Base-by-base conservation (phyloP, 2,888 invertebrate genomes). In the Ommatoiulus sabulosus region DNA sequence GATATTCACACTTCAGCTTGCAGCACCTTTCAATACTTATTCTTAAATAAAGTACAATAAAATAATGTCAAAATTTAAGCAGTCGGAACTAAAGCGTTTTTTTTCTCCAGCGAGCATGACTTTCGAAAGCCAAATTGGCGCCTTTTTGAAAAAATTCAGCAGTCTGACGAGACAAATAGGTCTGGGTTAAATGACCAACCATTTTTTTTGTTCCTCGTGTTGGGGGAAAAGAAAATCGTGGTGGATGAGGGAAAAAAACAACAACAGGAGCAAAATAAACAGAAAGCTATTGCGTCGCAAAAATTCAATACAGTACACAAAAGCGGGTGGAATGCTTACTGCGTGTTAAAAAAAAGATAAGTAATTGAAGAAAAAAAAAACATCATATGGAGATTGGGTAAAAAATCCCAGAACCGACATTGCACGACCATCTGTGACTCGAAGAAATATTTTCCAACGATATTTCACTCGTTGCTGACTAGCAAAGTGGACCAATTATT, bases 181-280 rank as follows among this genome's bases (percentile, higher is more conserved):
- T 86, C 86, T 86, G 48, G 46, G 46, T 86, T 86, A 86, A 86
- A 86, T 86, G 86, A 86, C 86, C 86, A 86, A 44, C 86, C n/a
- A 86, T 44, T 44, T 86, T 86, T 85, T 86, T 10, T 35, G 80
- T 15, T 43, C 15, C 3, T 0, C 35, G 35, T 35, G 12, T 10
- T 43, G 7, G 5, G 80, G 80, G 35, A 80, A 52, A 80, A 35
- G 80, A 35, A 43, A 80, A 80, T 80, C 80, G 80, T 80, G 80
- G 80, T 80, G 15, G 80, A 80, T 80, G 35, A 80, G 80, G 80
- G 80, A 80, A 80, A 80, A 72, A 80, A 80, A 80, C 80, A 80
- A 80, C 80, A 80, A 80, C 80, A 80, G 80, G 12, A 80, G 80
- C 80, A 80, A 80, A 80, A 80, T 35, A 80, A 80, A 80, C 80